Conservation (phyloP, 92 coral and sea anemone genomes). For the Epizoanthus fatuus region DNA sequence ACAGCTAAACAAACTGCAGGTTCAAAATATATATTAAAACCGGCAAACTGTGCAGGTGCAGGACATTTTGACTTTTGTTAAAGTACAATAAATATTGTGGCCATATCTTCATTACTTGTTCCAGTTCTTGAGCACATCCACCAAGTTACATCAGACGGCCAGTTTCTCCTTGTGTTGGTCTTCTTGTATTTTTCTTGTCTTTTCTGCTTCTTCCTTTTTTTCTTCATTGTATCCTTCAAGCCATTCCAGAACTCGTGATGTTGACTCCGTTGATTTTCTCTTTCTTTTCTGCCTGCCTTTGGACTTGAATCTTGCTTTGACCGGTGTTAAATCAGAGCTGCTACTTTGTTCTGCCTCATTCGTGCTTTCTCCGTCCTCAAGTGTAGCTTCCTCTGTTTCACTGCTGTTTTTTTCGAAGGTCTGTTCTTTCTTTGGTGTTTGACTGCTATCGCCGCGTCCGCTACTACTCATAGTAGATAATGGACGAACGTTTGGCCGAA, state of each 20-base stretch:
- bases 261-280: conserved; percentile 42
- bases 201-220: conserved; percentile 47
- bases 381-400: not conserved
- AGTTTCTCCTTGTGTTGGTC: conserved; percentile 36
- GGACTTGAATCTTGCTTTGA: conserved; percentile 22
- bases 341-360: conserved; percentile 29
- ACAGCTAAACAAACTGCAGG: too few species aligned
- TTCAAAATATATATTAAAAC: too few species aligned
- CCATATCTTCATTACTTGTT: conserved; percentile 8
- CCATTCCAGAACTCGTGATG: conserved; percentile 48
- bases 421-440: not conserved
- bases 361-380: conserved; percentile 22
- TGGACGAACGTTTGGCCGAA: conserved; percentile 34
- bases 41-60: too few species aligned
- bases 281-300: not conserved
- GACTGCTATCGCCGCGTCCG: conserved; percentile 42
- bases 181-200: not conserved
- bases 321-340: conserved; percentile 42
- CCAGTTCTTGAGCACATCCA: conserved; percentile 31
- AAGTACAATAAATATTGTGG: too few species aligned
- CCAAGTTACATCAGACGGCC: conserved; percentile 33
- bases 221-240: conserved; percentile 52
- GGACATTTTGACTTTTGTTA: too few species aligned
- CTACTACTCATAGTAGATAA: conserved; percentile 26
- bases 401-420: too few species aligned